These are phyloP conservation scores for Drosophila eohydei DNA, from an alignment of 2,888 invertebrate species.

Conservation along the genomic window DNA sequence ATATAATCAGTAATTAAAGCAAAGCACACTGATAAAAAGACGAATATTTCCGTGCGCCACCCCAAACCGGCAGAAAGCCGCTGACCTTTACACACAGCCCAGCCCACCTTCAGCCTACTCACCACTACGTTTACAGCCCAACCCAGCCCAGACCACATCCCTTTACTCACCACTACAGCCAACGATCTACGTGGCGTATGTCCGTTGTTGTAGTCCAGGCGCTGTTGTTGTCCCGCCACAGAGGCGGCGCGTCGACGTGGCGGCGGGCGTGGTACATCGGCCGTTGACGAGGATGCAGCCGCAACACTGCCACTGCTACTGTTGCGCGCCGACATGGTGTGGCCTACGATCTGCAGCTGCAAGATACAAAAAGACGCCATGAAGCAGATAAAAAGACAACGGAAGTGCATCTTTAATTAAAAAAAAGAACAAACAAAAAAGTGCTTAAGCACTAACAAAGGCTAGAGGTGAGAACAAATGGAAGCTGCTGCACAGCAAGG, in stretches of 20 bases:
- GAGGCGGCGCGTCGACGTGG: conserved; percentile 84
- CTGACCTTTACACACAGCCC: background rate
- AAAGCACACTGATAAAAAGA: conserved; percentile 48
- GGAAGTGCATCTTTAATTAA: conserved; percentile 67
- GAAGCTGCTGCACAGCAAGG: conserved; percentile 53
- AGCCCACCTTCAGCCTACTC: conserved; percentile 43
- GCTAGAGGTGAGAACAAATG: conserved; percentile 53
- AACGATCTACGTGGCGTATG: conserved; percentile 83
- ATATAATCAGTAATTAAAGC: conserved; percentile 24
- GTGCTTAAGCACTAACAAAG: conserved; percentile 28
- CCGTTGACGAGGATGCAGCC: conserved; percentile 46
- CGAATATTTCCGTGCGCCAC: background rate
- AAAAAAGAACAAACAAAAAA: conserved; percentile 47
- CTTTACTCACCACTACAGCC: conserved; percentile 79
- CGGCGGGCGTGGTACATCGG: conserved; percentile 83
- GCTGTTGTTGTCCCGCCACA: conserved; percentile 73
- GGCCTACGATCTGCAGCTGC: conserved; percentile 16
- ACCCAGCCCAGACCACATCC: background rate
- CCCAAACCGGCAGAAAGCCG: background rate
- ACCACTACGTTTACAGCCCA: conserved; percentile 59
- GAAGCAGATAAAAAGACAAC: conserved; percentile 45
- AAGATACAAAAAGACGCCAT: conserved; percentile 13
- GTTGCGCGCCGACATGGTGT: conserved; percentile 65
- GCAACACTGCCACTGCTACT: conserved; percentile 46
- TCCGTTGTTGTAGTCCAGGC: conserved; percentile 74